A percentile compares a stretch with the other conserved stretches of the same genome.
Evolutionary conservation across 1,140 invertebrate species (phyloP).

Genomic region (Scaptomyza montana): DNA sequence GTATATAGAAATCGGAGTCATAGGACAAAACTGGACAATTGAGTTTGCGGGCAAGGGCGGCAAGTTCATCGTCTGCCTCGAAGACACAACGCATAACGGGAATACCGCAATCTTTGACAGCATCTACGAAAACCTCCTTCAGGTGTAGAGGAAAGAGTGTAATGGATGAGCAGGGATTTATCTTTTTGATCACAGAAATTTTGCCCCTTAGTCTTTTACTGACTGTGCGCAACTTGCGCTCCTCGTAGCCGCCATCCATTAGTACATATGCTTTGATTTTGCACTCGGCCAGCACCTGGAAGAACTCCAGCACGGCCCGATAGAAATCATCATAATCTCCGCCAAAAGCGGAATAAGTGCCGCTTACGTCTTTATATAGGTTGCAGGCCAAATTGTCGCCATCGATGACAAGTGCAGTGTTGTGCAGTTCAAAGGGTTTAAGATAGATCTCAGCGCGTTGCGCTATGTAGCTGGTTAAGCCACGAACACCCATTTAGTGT

Average conservation of each 20-base stretch:
- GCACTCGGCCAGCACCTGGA: constrained; percentile 89
- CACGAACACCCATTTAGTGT: constrained; percentile 89
- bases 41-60: constrained; percentile 89
- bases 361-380: constrained; percentile 87
- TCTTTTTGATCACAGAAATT: constrained; percentile 85
- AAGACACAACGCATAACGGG: constrained; percentile 89
- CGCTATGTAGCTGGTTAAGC: constrained; percentile 92
- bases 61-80: constrained; percentile 94
- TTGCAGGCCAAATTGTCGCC: constrained; percentile 91
- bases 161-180: constrained; percentile 84
- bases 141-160: constrained; percentile 89
- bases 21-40: constrained; percentile 93
- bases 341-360: constrained; percentile 89
- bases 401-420: constrained; percentile 91
- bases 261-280: constrained; percentile 90
- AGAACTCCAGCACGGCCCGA: constrained; percentile 87
- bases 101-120: constrained; percentile 87
- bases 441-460: constrained; percentile 88
- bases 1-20: constrained; percentile 96
- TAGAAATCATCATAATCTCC: constrained; percentile 94
- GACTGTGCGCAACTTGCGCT: constrained; percentile 90
- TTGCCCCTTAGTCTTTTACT: constrained; percentile 87
- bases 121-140: constrained; percentile 89
- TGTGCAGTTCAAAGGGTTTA: constrained; percentile 87
- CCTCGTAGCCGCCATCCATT: constrained; percentile 92